Evolutionary conservation across 1,140 invertebrate genomes (phyloP), one percentile per base, ranked within the genome.

Genomic region (Drosophila subobscura): DNA sequence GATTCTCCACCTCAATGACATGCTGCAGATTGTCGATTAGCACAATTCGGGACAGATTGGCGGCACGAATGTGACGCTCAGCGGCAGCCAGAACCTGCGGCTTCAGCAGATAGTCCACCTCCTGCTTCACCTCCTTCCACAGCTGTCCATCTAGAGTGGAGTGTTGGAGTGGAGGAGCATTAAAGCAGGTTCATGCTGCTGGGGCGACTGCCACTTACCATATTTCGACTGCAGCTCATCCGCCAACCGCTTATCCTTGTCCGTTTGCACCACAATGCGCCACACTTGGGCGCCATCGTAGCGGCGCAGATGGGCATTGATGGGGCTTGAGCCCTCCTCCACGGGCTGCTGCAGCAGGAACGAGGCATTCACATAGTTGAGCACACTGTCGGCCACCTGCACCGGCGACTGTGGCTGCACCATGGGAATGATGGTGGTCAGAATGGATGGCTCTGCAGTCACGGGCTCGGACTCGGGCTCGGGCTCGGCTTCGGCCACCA

Each of bases 1-100:
- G 95, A 92, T 96, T 97, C 92, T 97, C 96, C 65, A 94, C 93
- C 72, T 96, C 94, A 29, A 97, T 97, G 5, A 95, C 94, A 70
- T 93, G 93, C 86, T 97, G 96, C 22, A 97, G 76, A 91, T 97
- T 94, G 10, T 95, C 93, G 75, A 97, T 96, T 7, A 96, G 89
- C 2, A 96, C 91, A 5, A 94, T 92, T 67, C 94, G 96, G 6
- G 93, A 91, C 45, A 96, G 94, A 42, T 93, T 93, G 22, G 94
- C 93, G 1, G 84, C 68, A 14, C 84, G 92, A 5, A 95, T 92
- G 25, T 92, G 88, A 54, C 92, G 83, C 51, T 92, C 92, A 2
- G 94, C 93, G 61, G 93, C 93, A 54, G 92, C 84, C 37, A 94
- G 65, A 4, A 93, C 92, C 22, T 93, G 84, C 8, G 93, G 92